Evolutionary conservation across 2,113 vertebrate genomes (phyloP), one percentile per base, ranked within the genome.

Genomic region (Leucosticte australis): DNA sequence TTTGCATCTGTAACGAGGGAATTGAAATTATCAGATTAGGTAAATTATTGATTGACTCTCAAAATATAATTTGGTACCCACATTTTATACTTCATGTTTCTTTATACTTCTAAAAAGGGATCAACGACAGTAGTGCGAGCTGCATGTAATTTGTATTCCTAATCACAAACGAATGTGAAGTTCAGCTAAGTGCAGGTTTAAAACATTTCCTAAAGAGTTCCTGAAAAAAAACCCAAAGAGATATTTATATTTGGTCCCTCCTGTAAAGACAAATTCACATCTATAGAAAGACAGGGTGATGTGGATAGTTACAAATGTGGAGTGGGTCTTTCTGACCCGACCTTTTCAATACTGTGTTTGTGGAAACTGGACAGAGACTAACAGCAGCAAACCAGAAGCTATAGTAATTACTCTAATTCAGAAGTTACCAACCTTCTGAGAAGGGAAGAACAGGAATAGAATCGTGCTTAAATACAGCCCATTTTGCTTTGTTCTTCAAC

Each of bases 401-500:
- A 53, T 37, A 93, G 82, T 94, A 97, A 96, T 96, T 96, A 87
- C 69, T 79, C 39, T 77, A 89, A 86, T 93, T 97, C 78, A 89
- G 75, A 94, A 90, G 82, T 91, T 83, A 95, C 93, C 91, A 93
- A 33, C 68, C 65, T 87, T 95, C 46, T 67, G 91, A 96, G 96
- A 94, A 96, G 89, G 59, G 80, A 97, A 97, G 67, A 11, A 41
- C 70, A 76, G 83, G 71, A 71, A 64, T 15, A 7, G 76, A 92
- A 94, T 81, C 60, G 57, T 95, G 67, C 84, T 93, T 91, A 89
- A 89, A 97, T 75, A 81, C 60, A 84, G 77, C 10, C 46, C 42
- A 57, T 79, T 94, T 85, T 78, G 59, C 96, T 98, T 97, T 98
- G 93, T 97, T 98, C 92, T 96, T 89, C 86, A 80, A 64, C 56